A percentile compares a stretch with the other conserved stretches of the same genome.
Conservation (phyloP, 2,888 invertebrate species). For the Hipparchia sbordonii region DNA sequence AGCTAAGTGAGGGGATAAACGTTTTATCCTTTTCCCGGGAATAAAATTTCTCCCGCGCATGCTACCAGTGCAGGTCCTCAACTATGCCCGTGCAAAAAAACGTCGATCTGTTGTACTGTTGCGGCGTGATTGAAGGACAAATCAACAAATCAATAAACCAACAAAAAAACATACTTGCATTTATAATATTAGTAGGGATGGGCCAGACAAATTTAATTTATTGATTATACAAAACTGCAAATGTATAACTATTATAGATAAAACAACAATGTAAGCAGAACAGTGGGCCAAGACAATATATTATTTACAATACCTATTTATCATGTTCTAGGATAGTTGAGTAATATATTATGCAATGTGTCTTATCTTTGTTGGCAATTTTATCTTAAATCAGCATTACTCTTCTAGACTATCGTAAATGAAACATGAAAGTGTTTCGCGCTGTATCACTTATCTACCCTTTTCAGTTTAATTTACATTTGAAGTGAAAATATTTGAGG, state of each 20-base stretch:
- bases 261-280: constrained; percentile 3
- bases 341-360: neutral
- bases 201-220: neutral
- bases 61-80: too few relatives aligned
- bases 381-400: constrained; percentile 12
- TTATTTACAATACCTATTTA: neutral
- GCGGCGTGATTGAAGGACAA: neutral
- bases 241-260: neutral
- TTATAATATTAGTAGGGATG: neutral
- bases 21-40: too few relatives aligned
- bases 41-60: too few relatives aligned
- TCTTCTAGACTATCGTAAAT: neutral
- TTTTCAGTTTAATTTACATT: neutral
- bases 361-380: neutral
- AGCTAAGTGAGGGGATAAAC: too few relatives aligned
- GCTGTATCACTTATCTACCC: neutral
- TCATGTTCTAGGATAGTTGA: neutral
- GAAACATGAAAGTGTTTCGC: too few relatives aligned
- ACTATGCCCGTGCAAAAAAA: too few relatives aligned
- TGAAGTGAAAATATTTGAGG: too few relatives aligned
- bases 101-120: too few relatives aligned
- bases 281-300: neutral
- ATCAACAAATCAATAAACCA: neutral
- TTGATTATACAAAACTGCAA: too few relatives aligned
- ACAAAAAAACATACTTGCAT: too few relatives aligned